Base-by-base conservation (phyloP, 2,797 vertebrate species). In the Neoniphon sammara region DNA sequence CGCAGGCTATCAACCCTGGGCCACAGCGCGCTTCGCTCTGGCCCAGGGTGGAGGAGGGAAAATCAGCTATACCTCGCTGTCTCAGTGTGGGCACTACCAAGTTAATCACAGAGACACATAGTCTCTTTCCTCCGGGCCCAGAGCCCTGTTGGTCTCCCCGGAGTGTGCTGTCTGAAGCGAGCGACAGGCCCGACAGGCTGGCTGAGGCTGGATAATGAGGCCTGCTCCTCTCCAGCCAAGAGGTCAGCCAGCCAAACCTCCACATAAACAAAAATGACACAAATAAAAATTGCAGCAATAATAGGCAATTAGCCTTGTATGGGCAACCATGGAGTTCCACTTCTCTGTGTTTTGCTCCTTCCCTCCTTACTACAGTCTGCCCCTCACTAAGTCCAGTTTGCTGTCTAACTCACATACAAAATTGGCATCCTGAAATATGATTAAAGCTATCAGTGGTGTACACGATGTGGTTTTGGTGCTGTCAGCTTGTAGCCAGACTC, bases 61-160 rank as follows among this genome's bases (percentile, higher is more conserved):
- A 82, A 72, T 66, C 81, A 21, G 78, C 80, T 70, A 46, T 75
- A 84, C 69, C 81, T 74, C 15, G 23, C 47, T 69, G 63, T 68
- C 80, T 87, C 60, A n/a, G 52, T 69, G 64, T 56, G 70, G 74
- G 56, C 65, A 66, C 52, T 15, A 5, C 71, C 66, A 50, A 76
- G 78, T 85, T 87, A 85, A 90, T 87, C 87, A 88, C 75, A 77
- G 75, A 71, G 73, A 86, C 70, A 64, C 84, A 67, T 61, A 23
- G 18, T 50, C 55, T 66, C 59, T 52, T n/a, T 74, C 72, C 78
- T 78, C 53, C 0, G 7, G 67, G 54, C 63, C 66, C 54, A 2
- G 44, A 78, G 72, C 20, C 63, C 66, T 30, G 23, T 31, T 7
- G 1, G 17, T 61, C 36, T 73, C 61, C 34, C 56, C 53, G 47